Base-by-base conservation (phyloP, 2,797 vertebrate species). In the Spheniscus humboldti region DNA sequence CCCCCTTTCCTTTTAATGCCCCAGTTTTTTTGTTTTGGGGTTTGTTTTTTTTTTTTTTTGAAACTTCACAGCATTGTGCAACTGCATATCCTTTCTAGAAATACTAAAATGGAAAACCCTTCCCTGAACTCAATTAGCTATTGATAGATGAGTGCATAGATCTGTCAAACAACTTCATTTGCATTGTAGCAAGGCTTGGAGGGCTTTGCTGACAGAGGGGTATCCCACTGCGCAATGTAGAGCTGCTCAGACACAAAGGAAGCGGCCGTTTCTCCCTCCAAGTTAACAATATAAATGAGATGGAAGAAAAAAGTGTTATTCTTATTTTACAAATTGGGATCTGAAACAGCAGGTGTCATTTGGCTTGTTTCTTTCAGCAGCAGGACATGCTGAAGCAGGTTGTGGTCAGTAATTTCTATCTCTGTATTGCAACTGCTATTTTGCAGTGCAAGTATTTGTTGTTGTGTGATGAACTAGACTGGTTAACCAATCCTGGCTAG, bases 151-250 rank as follows among this genome's bases (percentile, higher is more conserved):
- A 96, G 84, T 93, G 95, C 81, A 85, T n/a, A 89, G 95, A 75
- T 96, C 90, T 95, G 88, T 97, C 95, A 97, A 92, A 91, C 88
- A 86, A 92, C 80, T 96, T 95, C 68, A 94, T 96, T 94, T 97
- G 93, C 92, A 96, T 95, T 95, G 95, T 79, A 80, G 94, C 80
- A 28, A 76, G 59, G 88, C 83, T 92, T 74, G 88, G 71, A 88
- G 77, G 69, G 93, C 90, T 93, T 90, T 92, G 72, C 88, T 94
- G 93, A 52, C 81, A 57, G 88, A 91, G 80, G 60, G 84, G 74
- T 77, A 79, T 95, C 94, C 94, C 93, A 97, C 90, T 96, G 96
- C 0, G 94, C 89, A 23, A 23, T 35, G 78, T 74, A 79, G 92
- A 85, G 82, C 93, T 88, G 64, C 81, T 79, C 24, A 92, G 71